Evolutionary conservation across 2,113 vertebrate species (phyloP).

Genomic region (Menidia beryllina): DNA sequence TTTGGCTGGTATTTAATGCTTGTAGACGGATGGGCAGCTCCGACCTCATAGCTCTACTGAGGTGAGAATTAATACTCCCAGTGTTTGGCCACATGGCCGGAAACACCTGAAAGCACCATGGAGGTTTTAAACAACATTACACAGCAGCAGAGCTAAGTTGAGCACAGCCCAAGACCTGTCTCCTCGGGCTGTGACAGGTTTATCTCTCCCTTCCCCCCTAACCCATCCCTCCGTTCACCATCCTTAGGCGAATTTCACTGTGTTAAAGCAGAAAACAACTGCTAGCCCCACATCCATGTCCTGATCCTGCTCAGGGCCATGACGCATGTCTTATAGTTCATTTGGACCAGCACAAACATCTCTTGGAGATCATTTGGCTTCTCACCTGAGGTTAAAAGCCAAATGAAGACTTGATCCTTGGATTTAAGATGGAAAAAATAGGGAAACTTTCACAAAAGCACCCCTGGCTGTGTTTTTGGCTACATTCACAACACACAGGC

Average conservation of each 20-base stretch:
- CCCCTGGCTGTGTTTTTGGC: not conserved
- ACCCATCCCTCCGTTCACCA: not conserved
- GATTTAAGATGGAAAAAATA: not conserved
- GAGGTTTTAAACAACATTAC: conserved; percentile 12
- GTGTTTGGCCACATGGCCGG: not conserved
- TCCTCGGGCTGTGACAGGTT: conserved; percentile 27
- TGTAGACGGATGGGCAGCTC: not conserved
- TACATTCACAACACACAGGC: conserved; percentile 4
- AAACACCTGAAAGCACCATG: not conserved
- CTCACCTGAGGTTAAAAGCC: not conserved
- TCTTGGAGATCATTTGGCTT: conserved; percentile 6
- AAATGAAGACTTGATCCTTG: not conserved
- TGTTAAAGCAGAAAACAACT: conserved; percentile 23
- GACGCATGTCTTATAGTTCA: conserved; percentile 21
- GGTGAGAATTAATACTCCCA: not conserved
- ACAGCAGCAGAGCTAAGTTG: conserved; percentile 14
- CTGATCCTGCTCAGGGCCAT: conserved; percentile 3
- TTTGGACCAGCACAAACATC: conserved; percentile 33
- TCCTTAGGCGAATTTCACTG: conserved; percentile 31
- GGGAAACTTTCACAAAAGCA: not conserved
- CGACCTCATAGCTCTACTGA: not conserved
- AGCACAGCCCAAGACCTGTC: not conserved
- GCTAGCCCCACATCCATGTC: conserved; percentile 1
- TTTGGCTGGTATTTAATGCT: not conserved
- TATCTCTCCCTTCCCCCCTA: conserved; percentile 16